Evolutionary conservation across 2,888 invertebrate genomes (phyloP).

Genomic region (Drosophila prostipennis): DNA sequence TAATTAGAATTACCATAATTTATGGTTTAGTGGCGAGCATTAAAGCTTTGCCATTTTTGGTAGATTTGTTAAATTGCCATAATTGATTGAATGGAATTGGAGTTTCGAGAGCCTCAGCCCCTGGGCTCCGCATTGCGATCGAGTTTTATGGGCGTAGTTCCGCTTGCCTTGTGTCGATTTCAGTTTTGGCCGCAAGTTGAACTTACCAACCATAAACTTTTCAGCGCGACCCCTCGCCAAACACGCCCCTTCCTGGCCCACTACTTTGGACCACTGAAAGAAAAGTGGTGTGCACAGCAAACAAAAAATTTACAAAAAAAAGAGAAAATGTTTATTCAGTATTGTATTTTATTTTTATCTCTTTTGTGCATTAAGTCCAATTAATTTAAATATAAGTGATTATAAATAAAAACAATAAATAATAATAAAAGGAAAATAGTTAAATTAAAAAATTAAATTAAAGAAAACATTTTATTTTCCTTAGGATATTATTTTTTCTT

Average conservation of each 20-base stretch:
- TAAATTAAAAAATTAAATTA: too few species aligned
- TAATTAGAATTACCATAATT: constrained; percentile 31
- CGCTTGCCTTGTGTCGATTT: constrained; percentile 14
- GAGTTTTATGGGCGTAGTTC: constrained; percentile 4
- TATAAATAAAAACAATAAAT: too few species aligned
- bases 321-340: too few species aligned
- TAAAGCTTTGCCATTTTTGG: background rate
- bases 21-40: background rate
- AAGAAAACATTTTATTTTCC: too few species aligned
- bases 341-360: too few species aligned
- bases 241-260: background rate
- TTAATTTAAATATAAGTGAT: too few species aligned
- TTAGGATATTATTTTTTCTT: too few species aligned
- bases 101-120: background rate
- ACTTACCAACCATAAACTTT: constrained; percentile 22
- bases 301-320: too few species aligned
- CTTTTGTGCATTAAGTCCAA: too few species aligned
- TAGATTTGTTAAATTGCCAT: constrained; percentile 6
- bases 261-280: background rate
- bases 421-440: too few species aligned
- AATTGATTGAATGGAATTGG: constrained; percentile 3
- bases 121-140: background rate
- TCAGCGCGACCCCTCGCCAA: background rate
- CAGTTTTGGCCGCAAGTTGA: constrained; percentile 18
- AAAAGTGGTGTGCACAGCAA: too few species aligned